Conservation (phyloP, 2,888 invertebrate genomes). For the Rugalucina vietnamica region DNA sequence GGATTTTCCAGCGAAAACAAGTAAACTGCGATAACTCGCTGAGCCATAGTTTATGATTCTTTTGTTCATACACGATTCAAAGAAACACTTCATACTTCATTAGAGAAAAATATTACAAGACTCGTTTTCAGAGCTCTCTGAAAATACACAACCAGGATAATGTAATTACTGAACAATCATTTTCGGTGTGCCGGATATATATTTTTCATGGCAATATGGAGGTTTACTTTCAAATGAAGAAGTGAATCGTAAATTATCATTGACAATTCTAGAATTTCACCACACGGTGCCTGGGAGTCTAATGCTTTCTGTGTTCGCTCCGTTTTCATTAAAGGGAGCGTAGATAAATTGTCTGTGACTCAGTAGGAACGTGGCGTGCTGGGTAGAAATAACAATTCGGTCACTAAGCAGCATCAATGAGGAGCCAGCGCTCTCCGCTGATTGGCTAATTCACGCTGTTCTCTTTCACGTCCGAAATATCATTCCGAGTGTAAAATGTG, state of each 20-base stretch:
- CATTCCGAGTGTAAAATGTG: background rate
- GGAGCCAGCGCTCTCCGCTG: background rate
- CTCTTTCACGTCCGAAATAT: constrained; percentile 12
- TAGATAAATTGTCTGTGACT: constrained; percentile 11
- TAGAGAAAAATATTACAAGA: background rate
- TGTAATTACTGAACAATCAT: background rate
- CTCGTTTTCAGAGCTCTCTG: background rate
- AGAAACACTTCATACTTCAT: background rate
- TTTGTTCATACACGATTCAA: background rate
- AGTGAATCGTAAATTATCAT: background rate
- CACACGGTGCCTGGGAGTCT: background rate
- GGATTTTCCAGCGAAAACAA: background rate
- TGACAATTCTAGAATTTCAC: constrained; percentile 5
- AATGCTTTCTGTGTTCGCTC: background rate
- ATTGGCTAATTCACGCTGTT: constrained; percentile 1
- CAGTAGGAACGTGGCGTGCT: background rate
- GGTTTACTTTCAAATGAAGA: constrained; percentile 7
- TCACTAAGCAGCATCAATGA: background rate
- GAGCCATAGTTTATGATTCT: background rate
- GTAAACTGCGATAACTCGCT: background rate
- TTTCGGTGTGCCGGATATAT: background rate
- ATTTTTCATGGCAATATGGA: background rate
- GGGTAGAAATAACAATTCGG: background rate
- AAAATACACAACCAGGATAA: background rate
- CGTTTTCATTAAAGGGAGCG: constrained; percentile 2